phyloP scores from a whole-genome alignment of 2,113 vertebrate genomes.

The Aphelocoma coerulescens region DNA sequence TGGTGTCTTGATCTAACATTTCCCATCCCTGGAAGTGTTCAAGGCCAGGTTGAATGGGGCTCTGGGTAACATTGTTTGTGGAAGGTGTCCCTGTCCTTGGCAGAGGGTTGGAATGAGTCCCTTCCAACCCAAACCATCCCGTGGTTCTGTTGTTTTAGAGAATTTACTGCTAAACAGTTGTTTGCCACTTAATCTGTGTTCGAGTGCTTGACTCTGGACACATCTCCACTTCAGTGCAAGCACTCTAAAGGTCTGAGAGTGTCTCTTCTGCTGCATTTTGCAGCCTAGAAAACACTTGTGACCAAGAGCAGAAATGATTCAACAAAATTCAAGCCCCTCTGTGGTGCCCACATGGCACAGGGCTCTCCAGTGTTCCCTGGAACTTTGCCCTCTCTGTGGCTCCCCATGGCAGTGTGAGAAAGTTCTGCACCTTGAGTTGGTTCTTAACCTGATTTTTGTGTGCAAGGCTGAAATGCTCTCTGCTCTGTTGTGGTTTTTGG shows the following conservation, averaged over 20 bases:
- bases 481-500: slow-evolving; percentile 31
- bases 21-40: neutral
- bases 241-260: neutral
- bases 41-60: neutral
- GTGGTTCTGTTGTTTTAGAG: neutral
- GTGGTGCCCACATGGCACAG: neutral
- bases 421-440: neutral
- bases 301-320: neutral
- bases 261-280: neutral
- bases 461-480: neutral
- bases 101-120: neutral
- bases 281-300: neutral
- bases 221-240: neutral
- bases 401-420: accelerated
- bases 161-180: neutral
- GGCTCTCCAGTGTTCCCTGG: neutral
- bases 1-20: neutral
- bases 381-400: neutral
- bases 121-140: neutral
- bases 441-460: neutral
- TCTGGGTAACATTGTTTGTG: neutral
- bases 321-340: neutral
- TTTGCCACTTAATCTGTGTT: neutral
- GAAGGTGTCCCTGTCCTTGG: neutral
- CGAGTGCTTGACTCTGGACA: neutral